Evolutionary conservation across 2,888 invertebrate species (phyloP).

Genomic region (Scrobipalpa costella): DNA sequence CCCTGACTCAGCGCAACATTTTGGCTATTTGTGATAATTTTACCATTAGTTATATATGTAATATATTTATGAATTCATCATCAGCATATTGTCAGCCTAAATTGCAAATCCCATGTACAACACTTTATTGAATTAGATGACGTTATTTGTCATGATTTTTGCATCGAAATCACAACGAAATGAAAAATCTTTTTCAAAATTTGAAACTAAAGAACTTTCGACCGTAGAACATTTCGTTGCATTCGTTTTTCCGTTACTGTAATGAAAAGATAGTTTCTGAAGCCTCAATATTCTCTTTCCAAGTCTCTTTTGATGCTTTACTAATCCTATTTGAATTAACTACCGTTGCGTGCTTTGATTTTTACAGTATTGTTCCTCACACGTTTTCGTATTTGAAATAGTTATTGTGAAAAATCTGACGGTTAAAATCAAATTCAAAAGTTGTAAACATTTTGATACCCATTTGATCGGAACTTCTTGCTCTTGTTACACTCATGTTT

Average conservation of each 20-base stretch:
- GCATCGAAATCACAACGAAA: not conserved
- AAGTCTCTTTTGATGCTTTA: not conserved
- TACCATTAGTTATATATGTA: conserved; percentile 23
- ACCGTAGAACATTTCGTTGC: not conserved
- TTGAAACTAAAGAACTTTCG: not conserved
- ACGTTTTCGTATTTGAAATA: too few species aligned
- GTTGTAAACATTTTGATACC: too few species aligned
- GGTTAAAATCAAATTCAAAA: too few species aligned
- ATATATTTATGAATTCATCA: conserved; percentile 26
- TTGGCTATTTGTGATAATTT: conserved; percentile 22
- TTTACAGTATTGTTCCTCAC: not conserved
- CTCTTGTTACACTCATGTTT: too few species aligned
- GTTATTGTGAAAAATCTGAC: too few species aligned
- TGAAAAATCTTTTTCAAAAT: not conserved
- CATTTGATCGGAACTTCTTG: too few species aligned
- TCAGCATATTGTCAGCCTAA: conserved; percentile 22
- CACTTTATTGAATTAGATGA: not conserved
- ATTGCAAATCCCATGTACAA: not conserved
- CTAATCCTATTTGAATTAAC: not conserved
- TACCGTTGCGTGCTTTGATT: not conserved
- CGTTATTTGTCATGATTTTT: not conserved
- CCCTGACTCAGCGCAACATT: conserved; percentile 27
- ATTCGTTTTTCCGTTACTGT: not conserved
- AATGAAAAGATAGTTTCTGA: conserved; percentile 3
- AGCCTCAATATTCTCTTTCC: not conserved